Conservation (phyloP, 1,140 invertebrate species). For the Drosophila pectinifera region DNA sequence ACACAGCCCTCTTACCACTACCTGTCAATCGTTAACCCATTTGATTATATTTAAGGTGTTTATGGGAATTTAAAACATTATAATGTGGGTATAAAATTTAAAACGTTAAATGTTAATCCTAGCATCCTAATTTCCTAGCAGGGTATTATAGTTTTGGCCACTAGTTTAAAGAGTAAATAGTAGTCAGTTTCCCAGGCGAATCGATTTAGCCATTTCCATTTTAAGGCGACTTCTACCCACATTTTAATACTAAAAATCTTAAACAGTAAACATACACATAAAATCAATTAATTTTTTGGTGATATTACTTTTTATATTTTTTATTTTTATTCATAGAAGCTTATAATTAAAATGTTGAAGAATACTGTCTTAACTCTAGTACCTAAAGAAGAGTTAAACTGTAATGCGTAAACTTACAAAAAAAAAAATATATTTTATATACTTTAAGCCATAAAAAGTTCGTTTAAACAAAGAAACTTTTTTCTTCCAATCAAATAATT, state of each 20-base stretch:
- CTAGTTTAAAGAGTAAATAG: too few relatives aligned
- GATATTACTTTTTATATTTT: too few relatives aligned
- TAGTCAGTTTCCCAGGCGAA: not conserved
- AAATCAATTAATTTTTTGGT: not conserved
- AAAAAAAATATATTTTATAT: not conserved
- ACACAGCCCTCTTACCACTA: not conserved
- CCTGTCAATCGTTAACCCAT: constrained; percentile 6
- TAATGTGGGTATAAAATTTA: too few relatives aligned
- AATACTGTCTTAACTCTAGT: too few relatives aligned
- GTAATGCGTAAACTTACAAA: too few relatives aligned
- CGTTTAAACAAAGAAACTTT: too few relatives aligned
- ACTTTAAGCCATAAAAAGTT: not conserved
- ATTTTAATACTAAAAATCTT: not conserved
- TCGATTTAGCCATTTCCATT: not conserved
- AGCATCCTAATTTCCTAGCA: too few relatives aligned
- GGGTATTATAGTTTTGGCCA: not conserved
- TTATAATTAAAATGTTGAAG: too few relatives aligned
- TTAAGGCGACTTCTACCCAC: not conserved
- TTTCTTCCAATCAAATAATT: constrained; percentile 12
- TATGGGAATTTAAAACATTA: too few relatives aligned
- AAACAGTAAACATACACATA: not conserved
- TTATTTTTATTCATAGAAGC: too few relatives aligned
- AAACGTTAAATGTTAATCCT: too few relatives aligned
- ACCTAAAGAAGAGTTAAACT: too few relatives aligned
- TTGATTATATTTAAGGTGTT: not conserved